Evolutionary conservation across 2,113 vertebrate species (phyloP).

Genomic region (Ictidomys tridecemlineatus): DNA sequence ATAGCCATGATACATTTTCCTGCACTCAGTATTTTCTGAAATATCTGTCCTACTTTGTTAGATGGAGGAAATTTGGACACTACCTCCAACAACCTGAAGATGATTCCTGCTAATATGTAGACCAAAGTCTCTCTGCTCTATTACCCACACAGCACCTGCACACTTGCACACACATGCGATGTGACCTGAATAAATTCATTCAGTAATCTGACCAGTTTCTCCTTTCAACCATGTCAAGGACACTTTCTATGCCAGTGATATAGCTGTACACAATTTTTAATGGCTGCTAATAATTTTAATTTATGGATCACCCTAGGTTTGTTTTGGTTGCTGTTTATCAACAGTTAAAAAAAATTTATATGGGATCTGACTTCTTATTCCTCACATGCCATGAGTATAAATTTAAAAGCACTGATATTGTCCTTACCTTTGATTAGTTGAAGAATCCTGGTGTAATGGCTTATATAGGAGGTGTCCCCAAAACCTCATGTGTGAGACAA

Average conservation of each 20-base stretch:
- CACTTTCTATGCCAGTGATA: neutral
- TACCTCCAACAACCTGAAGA: neutral
- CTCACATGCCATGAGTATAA: neutral
- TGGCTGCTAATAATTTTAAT: neutral
- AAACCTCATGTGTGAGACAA: no score
- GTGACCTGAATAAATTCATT: neutral
- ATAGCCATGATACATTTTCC: neutral
- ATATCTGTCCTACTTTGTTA: neutral
- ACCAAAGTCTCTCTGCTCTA: neutral
- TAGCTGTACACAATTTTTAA: neutral
- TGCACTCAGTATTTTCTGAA: neutral
- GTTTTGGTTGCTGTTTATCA: constrained; percentile 20
- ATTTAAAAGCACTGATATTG: neutral
- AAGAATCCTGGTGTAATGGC: neutral
- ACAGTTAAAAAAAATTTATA: neutral
- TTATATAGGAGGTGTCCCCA: no score
- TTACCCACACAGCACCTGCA: neutral
- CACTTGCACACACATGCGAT: neutral
- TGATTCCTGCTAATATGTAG: neutral
- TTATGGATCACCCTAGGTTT: neutral
- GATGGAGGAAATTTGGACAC: neutral
- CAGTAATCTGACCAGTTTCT: neutral
- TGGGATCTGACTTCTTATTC: neutral
- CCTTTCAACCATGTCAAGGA: constrained; percentile 1
- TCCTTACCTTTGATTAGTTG: neutral